phyloP scores from a whole-genome alignment of 2,797 vertebrate species.

The Luscinia megarhynchos region DNA sequence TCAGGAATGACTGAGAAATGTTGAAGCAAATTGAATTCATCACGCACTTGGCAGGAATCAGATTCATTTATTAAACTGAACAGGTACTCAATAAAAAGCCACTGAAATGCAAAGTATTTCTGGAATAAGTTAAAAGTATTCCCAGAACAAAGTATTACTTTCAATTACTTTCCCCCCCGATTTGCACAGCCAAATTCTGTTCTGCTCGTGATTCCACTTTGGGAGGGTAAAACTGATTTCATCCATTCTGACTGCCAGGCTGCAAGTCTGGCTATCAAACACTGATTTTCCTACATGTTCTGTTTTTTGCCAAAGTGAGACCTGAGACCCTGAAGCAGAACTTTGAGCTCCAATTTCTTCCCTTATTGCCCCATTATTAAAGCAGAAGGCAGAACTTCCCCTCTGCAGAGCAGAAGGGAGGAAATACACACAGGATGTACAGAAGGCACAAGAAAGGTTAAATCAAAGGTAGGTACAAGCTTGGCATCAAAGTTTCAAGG shows the following conservation, averaged over 20 bases:
- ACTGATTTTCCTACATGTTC: not conserved
- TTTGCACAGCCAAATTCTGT: not conserved
- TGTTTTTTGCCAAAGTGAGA: not conserved
- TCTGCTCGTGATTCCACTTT: not conserved
- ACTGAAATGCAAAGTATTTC: slow-evolving; percentile 22
- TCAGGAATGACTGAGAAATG: not conserved
- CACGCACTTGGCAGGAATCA: not conserved
- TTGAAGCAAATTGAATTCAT: slow-evolving; percentile 14
- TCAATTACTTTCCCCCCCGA: not conserved
- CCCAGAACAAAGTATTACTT: slow-evolving; percentile 11
- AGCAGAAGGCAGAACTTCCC: not conserved
- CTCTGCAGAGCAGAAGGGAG: not conserved
- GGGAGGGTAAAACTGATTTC: not conserved
- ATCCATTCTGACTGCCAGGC: not conserved
- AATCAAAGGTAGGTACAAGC: not conserved
- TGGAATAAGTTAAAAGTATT: slow-evolving; percentile 1
- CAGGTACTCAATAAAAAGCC: slow-evolving; percentile 32
- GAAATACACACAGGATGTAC: accelerated
- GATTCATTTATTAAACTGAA: slow-evolving; percentile 1
- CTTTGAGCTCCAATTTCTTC: not conserved
- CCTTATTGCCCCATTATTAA: not conserved
- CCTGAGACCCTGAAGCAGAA: not conserved
- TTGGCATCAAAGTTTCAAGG: not conserved
- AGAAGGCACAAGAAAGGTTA: not conserved
- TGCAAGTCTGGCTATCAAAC: not conserved